Conservation (phyloP, 1,140 invertebrate species). For the Globodera ellingtonae region DNA sequence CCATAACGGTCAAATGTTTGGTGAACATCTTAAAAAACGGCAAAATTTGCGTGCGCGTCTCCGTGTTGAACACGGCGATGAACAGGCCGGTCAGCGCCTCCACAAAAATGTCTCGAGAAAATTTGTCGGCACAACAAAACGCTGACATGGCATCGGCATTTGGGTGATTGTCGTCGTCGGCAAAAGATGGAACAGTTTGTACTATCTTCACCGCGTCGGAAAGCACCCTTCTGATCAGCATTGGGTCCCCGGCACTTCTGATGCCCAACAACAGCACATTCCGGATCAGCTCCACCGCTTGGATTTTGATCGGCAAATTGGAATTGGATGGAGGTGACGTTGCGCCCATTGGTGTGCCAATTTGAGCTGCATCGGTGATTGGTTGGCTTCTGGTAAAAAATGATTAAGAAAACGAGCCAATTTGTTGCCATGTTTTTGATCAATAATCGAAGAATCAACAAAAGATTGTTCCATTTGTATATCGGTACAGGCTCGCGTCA, state of each 20-base stretch:
- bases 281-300: conserved; percentile 27
- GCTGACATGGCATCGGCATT: neutral
- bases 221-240: neutral
- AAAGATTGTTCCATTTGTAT: neutral
- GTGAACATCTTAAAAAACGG: conserved; percentile 46
- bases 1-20: conserved; percentile 49
- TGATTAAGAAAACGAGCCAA: no score
- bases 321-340: neutral
- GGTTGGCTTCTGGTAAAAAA: conserved; percentile 8
- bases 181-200: neutral
- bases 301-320: conserved; percentile 11
- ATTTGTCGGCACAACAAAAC: conserved; percentile 21
- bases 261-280: conserved; percentile 13
- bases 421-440: no score
- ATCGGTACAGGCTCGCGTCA: neutral
- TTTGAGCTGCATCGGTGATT: neutral
- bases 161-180: neutral
- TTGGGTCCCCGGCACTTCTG: neutral
- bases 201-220: neutral
- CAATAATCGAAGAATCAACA: neutral
- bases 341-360: neutral
- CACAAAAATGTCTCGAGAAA: conserved; percentile 41
- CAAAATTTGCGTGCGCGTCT: conserved; percentile 35
- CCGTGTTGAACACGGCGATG: conserved; percentile 41
- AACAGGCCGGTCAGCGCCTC: conserved; percentile 43